These are phyloP conservation scores for Galeopterus variegatus DNA, from an alignment of 2,113 vertebrate genomes.

Conservation along the genomic window DNA sequence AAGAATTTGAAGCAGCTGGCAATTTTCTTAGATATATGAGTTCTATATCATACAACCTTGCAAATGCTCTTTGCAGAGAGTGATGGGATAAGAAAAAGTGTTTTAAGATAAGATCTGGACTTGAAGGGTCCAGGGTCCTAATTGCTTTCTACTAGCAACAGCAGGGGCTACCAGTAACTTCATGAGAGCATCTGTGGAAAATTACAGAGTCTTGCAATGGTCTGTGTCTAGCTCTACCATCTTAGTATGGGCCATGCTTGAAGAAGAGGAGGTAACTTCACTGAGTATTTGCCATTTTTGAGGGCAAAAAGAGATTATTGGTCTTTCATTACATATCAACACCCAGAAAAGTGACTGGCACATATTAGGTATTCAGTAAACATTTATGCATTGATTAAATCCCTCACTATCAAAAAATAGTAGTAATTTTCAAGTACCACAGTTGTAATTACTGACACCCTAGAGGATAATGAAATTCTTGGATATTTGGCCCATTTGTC, in stretches of 20 bases:
- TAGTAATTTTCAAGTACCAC: background rate
- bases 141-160: background rate
- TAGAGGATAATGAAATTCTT: background rate
- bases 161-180: background rate
- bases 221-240: background rate
- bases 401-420: conserved; percentile 17
- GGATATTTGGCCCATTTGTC: background rate
- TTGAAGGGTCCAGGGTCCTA: background rate
- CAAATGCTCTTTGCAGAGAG: background rate
- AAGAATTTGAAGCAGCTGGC: conserved; percentile 10
- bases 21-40: conserved; percentile 9
- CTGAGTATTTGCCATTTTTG: background rate
- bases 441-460: background rate
- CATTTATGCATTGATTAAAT: background rate
- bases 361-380: background rate
- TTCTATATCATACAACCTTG: background rate
- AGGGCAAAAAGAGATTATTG: background rate
- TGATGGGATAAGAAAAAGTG: background rate
- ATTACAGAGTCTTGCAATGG: background rate
- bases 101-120: background rate
- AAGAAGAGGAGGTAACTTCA: background rate
- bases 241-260: background rate
- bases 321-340: background rate
- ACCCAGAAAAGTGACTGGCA: background rate
- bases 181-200: background rate